Base-by-base conservation (phyloP, 2,113 vertebrate species). In the Rhea pennata region DNA sequence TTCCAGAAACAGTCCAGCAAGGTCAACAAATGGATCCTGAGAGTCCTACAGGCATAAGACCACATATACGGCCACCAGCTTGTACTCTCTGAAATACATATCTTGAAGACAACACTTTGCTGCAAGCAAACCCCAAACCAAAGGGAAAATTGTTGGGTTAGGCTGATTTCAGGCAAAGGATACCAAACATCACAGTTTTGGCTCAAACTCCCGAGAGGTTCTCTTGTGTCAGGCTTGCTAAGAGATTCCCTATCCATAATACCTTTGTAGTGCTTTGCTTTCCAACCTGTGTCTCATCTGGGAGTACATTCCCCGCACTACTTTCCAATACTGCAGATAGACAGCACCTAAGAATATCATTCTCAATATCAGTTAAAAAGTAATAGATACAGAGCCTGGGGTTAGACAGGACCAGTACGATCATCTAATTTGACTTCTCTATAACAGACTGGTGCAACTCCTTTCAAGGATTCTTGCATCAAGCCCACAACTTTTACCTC, bases 21-120 rank as follows among this genome's bases (percentile, higher is more conserved):
- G 13, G 24, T 15, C 36, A 73, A 29, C 9, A 75, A 74, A 42
- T 4, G 39, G 87, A 27, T 27, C 21, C 10, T 5, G 15, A 80
- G 24, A 27, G 12, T 4, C 4, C 19, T 6, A 3, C 21, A 7
- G 40, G 31, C 21, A 11, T 36, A 26, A n/a, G 33, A 71, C 22
- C 69, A 26, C 42, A 51, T n/a, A 10, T 74, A 54, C n/a, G 7
- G 26, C 5, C 12, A 24, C 2, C 23, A 89, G 6, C 22, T 24
- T n/a, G 9, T 17, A 7, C 4, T 14, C 1, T 48, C 7, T 22
- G 31, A 42, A 59, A 58, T 8, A 2, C 1, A 0, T 22, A 5
- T n/a, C 46, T 58, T 36, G 50, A 64, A 76, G 11, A 3, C 22
- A 64, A 14, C 2, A 27, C 5, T 11, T 0, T 27, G 4, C 50